Evolutionary conservation across 2,797 vertebrate species (phyloP).

Genomic region (Lacerta bilineata): DNA sequence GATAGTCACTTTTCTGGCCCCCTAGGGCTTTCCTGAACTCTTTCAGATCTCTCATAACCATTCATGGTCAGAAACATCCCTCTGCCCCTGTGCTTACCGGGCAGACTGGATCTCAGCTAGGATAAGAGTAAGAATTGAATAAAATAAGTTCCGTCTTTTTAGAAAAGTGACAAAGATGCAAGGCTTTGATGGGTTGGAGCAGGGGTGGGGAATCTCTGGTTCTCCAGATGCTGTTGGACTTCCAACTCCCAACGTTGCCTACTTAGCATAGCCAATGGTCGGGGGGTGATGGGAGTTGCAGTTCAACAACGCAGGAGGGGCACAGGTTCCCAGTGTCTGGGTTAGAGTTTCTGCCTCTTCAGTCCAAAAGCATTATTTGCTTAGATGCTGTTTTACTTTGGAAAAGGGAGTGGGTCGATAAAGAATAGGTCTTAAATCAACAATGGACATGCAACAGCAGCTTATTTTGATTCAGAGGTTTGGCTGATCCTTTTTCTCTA

Average conservation of each 20-base stretch:
- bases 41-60: background rate
- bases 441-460: constrained; percentile 50
- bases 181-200: background rate
- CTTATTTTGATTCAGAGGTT: constrained; percentile 61
- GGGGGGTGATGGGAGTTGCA: no score
- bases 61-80: background rate
- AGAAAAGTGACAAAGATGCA: no score
- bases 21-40: background rate
- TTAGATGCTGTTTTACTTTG: background rate
- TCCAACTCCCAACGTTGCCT: no score
- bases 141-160: background rate
- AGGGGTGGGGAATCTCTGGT: no score
- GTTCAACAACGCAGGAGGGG: no score
- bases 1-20: background rate
- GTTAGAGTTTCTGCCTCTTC: background rate
- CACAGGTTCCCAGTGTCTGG: no score
- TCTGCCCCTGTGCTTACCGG: background rate
- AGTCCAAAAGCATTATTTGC: background rate
- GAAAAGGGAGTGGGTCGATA: background rate
- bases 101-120: background rate
- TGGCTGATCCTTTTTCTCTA: constrained; percentile 53
- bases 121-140: background rate
- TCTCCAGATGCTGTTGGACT: no score
- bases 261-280: no score
- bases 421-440: constrained; percentile 39